Evolutionary conservation across 2,888 invertebrate genomes (phyloP).

Genomic region (Sialis lutaria): DNA sequence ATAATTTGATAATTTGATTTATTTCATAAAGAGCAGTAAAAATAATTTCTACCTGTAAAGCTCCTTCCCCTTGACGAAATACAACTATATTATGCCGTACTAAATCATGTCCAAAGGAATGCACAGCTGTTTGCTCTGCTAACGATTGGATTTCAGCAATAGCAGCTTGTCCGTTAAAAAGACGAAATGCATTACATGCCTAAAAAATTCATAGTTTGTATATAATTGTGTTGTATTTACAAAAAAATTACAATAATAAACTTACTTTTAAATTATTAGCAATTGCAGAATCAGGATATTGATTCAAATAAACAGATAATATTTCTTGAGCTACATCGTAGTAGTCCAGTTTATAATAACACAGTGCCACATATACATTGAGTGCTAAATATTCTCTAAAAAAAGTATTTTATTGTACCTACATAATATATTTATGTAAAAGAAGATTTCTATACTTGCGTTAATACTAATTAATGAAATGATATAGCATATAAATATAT

Average conservation of each 20-base stretch:
- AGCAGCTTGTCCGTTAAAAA: constrained; percentile 90
- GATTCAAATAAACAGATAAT: constrained; percentile 80
- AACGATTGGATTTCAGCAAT: constrained; percentile 78
- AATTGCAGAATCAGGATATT: constrained; percentile 83
- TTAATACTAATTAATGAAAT: background rate
- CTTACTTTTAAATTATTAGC: constrained; percentile 79
- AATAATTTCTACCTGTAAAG: constrained; percentile 51
- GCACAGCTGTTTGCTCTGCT: constrained; percentile 48
- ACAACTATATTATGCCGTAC: constrained; percentile 92
- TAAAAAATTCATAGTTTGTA: constrained; percentile 15
- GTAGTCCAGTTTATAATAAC: constrained; percentile 96
- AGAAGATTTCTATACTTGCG: constrained; percentile 16
- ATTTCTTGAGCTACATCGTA: constrained; percentile 97
- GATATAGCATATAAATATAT: background rate
- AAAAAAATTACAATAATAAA: background rate
- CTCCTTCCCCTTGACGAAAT: constrained; percentile 85
- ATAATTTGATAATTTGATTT: background rate
- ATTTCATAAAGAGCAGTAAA: background rate
- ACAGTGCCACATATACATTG: constrained; percentile 92
- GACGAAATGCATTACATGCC: constrained; percentile 64
- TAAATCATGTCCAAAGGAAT: constrained; percentile 77
- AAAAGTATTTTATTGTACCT: constrained; percentile 11
- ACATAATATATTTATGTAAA: background rate
- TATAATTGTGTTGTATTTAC: background rate
- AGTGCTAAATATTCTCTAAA: constrained; percentile 76